Evolutionary conservation across 53 echinoderm and acorn worm species (phyloP).

Genomic region (Astropecten irregularis): DNA sequence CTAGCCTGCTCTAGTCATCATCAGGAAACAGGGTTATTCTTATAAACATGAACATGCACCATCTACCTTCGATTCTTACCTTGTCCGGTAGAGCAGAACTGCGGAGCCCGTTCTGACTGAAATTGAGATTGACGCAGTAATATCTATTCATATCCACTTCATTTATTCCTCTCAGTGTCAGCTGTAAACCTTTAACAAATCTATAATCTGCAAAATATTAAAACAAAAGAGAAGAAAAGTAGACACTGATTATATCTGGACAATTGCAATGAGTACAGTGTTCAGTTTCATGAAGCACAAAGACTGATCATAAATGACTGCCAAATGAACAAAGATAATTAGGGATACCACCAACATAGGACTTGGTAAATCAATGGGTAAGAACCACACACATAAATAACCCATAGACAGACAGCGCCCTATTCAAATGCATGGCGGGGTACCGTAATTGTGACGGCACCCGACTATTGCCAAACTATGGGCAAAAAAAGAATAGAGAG

Average conservation of each 20-base stretch:
- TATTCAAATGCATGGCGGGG: too few relatives aligned
- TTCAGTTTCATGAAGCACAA: background rate
- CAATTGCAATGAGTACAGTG: background rate
- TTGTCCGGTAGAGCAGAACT: constrained; percentile 5
- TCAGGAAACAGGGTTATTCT: too few relatives aligned
- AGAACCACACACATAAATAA: background rate
- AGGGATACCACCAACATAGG: too few relatives aligned
- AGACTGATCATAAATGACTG: background rate
- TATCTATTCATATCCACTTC: background rate
- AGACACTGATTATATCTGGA: background rate
- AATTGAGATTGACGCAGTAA: constrained; percentile 34
- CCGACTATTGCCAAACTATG: too few relatives aligned
- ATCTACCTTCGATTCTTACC: background rate
- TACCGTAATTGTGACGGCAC: too few relatives aligned
- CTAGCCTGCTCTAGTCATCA: too few relatives aligned
- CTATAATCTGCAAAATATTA: background rate
- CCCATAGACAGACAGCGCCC: too few relatives aligned
- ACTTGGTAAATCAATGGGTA: background rate
- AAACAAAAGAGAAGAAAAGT: background rate
- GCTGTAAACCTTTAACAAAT: constrained; percentile 11
- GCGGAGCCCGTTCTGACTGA: constrained; percentile 8
- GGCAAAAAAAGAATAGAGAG: too few relatives aligned
- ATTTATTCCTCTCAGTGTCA: background rate
- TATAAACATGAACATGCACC: background rate
- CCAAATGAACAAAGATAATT: too few relatives aligned